Evolutionary conservation across 2,888 invertebrate species (phyloP).

Genomic region (Kryphioiulus occultus): DNA sequence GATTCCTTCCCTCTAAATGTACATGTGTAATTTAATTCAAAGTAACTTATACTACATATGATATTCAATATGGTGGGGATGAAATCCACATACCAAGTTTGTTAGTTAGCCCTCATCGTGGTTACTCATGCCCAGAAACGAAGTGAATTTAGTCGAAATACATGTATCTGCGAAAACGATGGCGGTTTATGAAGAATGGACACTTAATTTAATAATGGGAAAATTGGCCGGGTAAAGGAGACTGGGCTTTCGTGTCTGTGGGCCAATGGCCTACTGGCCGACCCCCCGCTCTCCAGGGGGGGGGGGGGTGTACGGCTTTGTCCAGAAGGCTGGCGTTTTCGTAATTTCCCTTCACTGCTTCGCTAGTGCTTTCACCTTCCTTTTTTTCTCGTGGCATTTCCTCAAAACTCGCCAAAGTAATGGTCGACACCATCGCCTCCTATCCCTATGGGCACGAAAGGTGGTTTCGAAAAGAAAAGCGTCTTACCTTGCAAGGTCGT

Average conservation of each 20-base stretch:
- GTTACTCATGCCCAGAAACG: too few species aligned
- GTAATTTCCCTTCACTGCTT: not conserved
- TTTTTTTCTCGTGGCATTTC: not conserved
- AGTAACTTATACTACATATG: too few species aligned
- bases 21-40: too few species aligned
- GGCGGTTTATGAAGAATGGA: not conserved
- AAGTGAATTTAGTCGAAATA: too few species aligned
- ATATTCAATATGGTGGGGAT: too few species aligned
- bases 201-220: not conserved
- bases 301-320: not conserved
- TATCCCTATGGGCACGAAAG: conserved; percentile 18
- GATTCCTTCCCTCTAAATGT: too few species aligned
- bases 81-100: too few species aligned
- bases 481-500: conserved; percentile 41
- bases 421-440: not conserved
- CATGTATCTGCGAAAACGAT: conserved; percentile 8
- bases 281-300: not conserved
- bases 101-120: too few species aligned
- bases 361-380: not conserved
- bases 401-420: conserved; percentile 16
- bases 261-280: conserved; percentile 30
- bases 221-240: not conserved
- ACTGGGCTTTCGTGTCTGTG: not conserved
- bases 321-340: not conserved
- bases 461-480: not conserved